Percentiles rank a stretch among this genome's conserved stretches.
phyloP scores from a whole-genome alignment of 2,113 vertebrate genomes.

The Mastomys coucha region DNA sequence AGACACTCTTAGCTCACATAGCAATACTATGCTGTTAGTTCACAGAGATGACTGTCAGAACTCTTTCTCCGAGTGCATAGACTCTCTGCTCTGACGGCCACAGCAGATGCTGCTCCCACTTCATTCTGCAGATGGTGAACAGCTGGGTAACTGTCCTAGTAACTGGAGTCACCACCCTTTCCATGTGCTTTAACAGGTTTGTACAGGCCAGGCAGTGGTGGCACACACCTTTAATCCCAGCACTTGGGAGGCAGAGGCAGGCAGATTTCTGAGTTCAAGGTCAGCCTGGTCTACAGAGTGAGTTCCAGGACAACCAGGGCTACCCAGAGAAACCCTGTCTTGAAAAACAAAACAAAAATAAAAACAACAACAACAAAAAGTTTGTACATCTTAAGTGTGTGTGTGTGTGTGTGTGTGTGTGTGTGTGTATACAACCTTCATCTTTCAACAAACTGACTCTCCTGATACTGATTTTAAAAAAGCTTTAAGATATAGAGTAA shows the following conservation, averaged over 20 bases:
- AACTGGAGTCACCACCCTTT: neutral
- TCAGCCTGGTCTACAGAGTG: no score
- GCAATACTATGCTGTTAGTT: constrained; percentile 55
- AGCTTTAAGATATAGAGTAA: constrained; percentile 45
- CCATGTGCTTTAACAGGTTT: constrained; percentile 4
- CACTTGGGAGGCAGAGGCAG: no score
- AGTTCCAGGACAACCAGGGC: no score
- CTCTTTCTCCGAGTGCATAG: constrained; percentile 21
- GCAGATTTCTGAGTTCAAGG: no score
- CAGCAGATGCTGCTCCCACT: neutral
- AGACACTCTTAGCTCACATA: constrained; percentile 59
- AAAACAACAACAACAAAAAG: no score
- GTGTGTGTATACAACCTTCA: neutral
- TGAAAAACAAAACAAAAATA: no score
- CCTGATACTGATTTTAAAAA: constrained; percentile 8
- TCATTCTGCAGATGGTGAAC: constrained; percentile 30
- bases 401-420: neutral
- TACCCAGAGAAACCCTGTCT: no score
- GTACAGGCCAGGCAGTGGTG: no score
- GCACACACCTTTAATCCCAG: no score
- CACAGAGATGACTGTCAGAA: constrained; percentile 51
- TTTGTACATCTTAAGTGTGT: neutral
- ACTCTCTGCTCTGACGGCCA: constrained; percentile 40
- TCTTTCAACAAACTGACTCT: constrained; percentile 48
- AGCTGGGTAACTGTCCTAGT: neutral